Base-by-base conservation (phyloP, 2,113 vertebrate genomes). In the Chaetura pelagica region DNA sequence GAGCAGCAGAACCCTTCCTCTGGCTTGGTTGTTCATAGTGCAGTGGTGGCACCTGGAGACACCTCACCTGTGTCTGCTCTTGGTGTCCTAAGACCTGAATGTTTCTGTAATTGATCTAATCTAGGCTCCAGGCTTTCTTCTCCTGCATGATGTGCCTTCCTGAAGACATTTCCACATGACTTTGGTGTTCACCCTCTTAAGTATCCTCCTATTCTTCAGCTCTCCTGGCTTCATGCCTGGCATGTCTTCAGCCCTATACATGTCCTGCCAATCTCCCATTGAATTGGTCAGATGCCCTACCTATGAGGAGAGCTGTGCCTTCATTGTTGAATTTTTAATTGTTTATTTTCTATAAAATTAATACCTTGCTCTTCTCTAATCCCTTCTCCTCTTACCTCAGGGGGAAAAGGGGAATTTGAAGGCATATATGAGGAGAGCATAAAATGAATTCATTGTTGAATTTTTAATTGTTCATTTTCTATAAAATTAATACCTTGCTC, bases 31-130 rank as follows among this genome's bases (percentile, higher is more conserved):
- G 59, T 92, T 71, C 27, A 15, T 20, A 48, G 12, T 2, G 2
- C 5, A 46, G 24, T 16, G 27, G 29, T 71, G 24, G 12, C 32
- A 67, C 15, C 42, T 42, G 22, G 9, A 75, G 26, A 4, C 51
- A 46, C 30, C 19, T 71, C 48, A 30, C 5, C 18, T 61, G 8
- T 20, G 30, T 16, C 55, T 48, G 12, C 42, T 69, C 17, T 57
- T 40, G 7, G 5, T 61, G 6, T 35, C 48, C 69, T 17, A 9
- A 85, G 26, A 51, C 8, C 6, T 34, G 27, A 58, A 17, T 13
- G 10, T 2, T 23, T 77, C 18, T 30, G 7, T n/a, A 64, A 61
- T 1, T 0, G 27, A 57, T 29, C 24, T 40, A 19, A 44, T 9
- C 5, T 7, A 73, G 49, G 22, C 40, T 42, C 40, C 13, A 42